Evolutionary conservation across 2,113 vertebrate genomes (phyloP).

Genomic region (Cottus gobio): DNA sequence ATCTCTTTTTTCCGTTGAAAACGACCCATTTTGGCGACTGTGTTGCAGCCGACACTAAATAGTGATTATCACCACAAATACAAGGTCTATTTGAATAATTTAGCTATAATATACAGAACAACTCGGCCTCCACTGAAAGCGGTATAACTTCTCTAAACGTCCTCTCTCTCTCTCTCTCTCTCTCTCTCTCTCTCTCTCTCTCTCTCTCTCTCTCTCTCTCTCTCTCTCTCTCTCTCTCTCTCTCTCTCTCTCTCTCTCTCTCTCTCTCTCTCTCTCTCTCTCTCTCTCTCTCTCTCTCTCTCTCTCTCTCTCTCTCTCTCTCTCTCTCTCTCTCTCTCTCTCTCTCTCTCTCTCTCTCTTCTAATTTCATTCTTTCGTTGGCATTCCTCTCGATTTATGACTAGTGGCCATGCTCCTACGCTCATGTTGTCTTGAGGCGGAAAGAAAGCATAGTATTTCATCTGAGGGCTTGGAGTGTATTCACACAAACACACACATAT

Average conservation of each 20-base stretch:
- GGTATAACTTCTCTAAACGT: too few species aligned
- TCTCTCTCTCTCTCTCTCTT: background rate
- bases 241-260: too few species aligned
- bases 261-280: too few species aligned
- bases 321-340: background rate
- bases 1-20: background rate
- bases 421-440: slow-evolving; percentile 53
- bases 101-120: too few species aligned
- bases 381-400: slow-evolving; percentile 56
- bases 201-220: too few species aligned
- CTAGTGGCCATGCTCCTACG: slow-evolving; percentile 37
- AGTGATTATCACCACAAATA: too few species aligned
- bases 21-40: too few species aligned
- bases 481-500: slow-evolving; percentile 12
- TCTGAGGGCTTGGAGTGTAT: slow-evolving; percentile 28
- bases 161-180: background rate
- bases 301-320: background rate
- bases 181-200: background rate
- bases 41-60: too few species aligned
- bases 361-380: background rate
- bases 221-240: too few species aligned
- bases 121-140: too few species aligned
- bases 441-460: slow-evolving; percentile 51
- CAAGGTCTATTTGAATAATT: too few species aligned
- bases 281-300: too few species aligned